phyloP scores from a whole-genome alignment of 2,113 vertebrate species.

The Gopherus flavomarginatus region DNA sequence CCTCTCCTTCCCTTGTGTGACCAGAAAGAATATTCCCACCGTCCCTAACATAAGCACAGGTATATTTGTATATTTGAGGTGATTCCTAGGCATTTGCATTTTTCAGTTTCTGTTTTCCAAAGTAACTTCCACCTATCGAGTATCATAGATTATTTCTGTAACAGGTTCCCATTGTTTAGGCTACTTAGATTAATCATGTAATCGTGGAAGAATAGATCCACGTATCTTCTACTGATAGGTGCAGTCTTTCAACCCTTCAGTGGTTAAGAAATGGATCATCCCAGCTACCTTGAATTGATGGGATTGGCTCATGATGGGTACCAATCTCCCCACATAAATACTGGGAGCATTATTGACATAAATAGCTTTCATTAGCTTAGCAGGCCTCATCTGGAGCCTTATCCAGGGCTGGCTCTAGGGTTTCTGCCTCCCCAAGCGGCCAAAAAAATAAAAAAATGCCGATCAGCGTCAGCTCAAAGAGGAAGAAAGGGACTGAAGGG shows the following conservation, averaged over 20 bases:
- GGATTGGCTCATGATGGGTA: background rate
- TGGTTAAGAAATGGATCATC: fast-evolving
- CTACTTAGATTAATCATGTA: fast-evolving
- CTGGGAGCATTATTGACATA: background rate
- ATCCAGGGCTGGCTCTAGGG: too few relatives aligned
- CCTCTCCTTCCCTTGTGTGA: background rate
- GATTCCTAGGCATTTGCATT: background rate
- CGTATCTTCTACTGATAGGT: background rate
- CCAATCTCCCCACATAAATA: background rate
- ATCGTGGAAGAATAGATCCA: background rate
- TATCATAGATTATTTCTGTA: background rate
- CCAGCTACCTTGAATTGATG: background rate
- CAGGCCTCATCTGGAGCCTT: background rate
- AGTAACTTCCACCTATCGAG: background rate
- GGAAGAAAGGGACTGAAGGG: too few relatives aligned
- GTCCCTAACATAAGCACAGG: background rate
- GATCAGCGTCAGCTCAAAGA: too few relatives aligned
- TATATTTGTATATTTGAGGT: background rate
- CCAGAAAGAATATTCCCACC: background rate
- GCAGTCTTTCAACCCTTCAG: fast-evolving
- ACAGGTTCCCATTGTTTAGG: background rate
- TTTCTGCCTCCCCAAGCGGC: too few relatives aligned
- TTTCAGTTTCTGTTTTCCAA: background rate
- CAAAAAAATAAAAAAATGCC: too few relatives aligned
- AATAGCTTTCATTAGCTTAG: background rate